Evolutionary conservation across 2,888 invertebrate species (phyloP), one percentile per base, ranked within the genome.

Genomic region (Pseudanteris insignis): DNA sequence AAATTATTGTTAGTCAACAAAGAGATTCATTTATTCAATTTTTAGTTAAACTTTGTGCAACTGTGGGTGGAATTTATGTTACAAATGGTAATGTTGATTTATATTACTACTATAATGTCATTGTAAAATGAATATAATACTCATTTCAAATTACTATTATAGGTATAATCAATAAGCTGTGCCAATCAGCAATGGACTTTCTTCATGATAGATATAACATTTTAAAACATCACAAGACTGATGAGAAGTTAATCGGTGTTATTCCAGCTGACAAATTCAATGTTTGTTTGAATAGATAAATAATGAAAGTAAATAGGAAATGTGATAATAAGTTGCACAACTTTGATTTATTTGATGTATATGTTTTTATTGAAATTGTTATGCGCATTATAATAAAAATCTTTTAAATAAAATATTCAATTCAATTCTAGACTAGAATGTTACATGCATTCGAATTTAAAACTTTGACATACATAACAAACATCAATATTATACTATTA

Each of bases 21-120:
- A 84, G 89, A 53, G 92, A 93, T 67, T 86, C 89, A 64, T 67
- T 91, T 21, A 80, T 89, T 29, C 89, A 92, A 77, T 94, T 98
- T 77, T 83, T 90, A 50, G 87, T 96, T 34, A 88, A 94, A 71
- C 82, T 99, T 2, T 95, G 94, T 82, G 92, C 96, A 1, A 88
- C 95, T 30, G 87, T 96, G 34, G 94, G 96, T 65, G 97, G 97
- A 29, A 90, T 98, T 68, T 94, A 93, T 81, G 88, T 95, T 5
- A 91, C 94, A 41, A 88, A 92, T 72, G 88, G 91, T 81, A 78
- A 71, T 41, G 8, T 38, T n/a, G n/a, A n/a, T n/a, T n/a, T n/a
- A n/a, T n/a, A n/a, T n/a, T n/a, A n/a, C n/a, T n/a, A n/a, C n/a
- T n/a, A n/a, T n/a, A n/a, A n/a, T n/a, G n/a, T n/a, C n/a, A n/a